Evolutionary conservation across 2,113 vertebrate genomes (phyloP).

Genomic region (Cheilinus undulatus): DNA sequence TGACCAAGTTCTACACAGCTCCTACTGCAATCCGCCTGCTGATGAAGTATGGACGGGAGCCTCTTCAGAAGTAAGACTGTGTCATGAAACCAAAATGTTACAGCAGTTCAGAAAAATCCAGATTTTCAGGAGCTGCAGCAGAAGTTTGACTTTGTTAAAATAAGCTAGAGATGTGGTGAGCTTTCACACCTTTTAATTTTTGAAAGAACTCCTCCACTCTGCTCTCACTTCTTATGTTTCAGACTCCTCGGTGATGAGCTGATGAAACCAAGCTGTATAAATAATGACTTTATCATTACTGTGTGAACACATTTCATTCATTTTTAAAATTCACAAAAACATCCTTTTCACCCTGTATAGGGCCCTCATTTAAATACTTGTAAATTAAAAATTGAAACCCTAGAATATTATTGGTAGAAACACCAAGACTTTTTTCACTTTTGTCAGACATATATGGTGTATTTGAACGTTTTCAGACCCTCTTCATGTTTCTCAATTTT

Average conservation of each 20-base stretch:
- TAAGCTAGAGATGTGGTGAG: neutral
- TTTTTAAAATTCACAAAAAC: too few species aligned
- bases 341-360: too few species aligned
- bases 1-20: constrained; percentile 86
- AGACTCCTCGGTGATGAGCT: neutral
- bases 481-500: too few species aligned
- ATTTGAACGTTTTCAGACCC: too few species aligned
- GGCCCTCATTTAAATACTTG: too few species aligned
- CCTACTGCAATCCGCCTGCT: constrained; percentile 85
- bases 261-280: neutral
- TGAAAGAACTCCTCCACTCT: constrained; percentile 4
- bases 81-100: neutral
- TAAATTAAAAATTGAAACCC: too few species aligned
- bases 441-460: too few species aligned
- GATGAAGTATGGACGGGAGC: constrained; percentile 84
- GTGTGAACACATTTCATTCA: too few species aligned
- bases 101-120: neutral
- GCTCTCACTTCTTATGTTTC: constrained; percentile 9
- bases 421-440: too few species aligned
- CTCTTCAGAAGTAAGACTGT: constrained; percentile 77
- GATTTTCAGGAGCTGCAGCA: constrained; percentile 4
- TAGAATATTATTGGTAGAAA: too few species aligned
- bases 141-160: constrained; percentile 18
- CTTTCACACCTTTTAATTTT: constrained; percentile 22
- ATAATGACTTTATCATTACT: too few species aligned